These are phyloP conservation scores for Holcopasites calliopsidis DNA, from an alignment of 1,140 invertebrate species.

Conservation along the genomic window DNA sequence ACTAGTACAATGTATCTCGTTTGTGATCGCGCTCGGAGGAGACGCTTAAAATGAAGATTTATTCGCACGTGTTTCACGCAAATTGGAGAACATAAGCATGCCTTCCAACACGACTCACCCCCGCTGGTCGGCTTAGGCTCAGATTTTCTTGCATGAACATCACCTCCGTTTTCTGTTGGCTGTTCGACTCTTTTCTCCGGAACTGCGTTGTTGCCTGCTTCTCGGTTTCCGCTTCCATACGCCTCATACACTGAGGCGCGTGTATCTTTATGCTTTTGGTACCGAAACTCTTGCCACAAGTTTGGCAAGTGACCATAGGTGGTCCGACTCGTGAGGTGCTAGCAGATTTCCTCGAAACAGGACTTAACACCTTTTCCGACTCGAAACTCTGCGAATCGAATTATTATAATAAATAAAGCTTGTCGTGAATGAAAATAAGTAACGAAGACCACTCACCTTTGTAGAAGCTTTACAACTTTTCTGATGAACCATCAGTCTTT, in stretches of 20 bases:
- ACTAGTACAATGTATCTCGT: background rate
- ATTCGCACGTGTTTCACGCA: background rate
- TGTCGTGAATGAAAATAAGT: background rate
- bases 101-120: constrained; percentile 59
- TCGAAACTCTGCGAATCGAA: constrained; percentile 34
- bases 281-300: constrained; percentile 87
- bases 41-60: background rate
- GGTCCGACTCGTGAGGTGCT: constrained; percentile 78
- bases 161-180: constrained; percentile 13
- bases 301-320: constrained; percentile 82
- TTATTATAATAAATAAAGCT: background rate
- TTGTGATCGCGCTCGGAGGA: background rate
- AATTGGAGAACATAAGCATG: constrained; percentile 32
- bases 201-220: constrained; percentile 78
- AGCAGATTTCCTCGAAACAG: constrained; percentile 84
- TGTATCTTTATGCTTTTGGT: constrained; percentile 87
- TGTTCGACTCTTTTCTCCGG: background rate
- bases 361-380: constrained; percentile 1
- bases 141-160: constrained; percentile 14
- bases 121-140: constrained; percentile 37
- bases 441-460: constrained; percentile 66
- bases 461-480: constrained; percentile 80
- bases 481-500: constrained; percentile 84
- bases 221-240: constrained; percentile 85
- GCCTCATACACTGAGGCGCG: constrained; percentile 89